Percentiles rank a stretch among this genome's conserved stretches.
Evolutionary conservation across 2,113 vertebrate genomes (phyloP).

Genomic region (Indicator maculatus): DNA sequence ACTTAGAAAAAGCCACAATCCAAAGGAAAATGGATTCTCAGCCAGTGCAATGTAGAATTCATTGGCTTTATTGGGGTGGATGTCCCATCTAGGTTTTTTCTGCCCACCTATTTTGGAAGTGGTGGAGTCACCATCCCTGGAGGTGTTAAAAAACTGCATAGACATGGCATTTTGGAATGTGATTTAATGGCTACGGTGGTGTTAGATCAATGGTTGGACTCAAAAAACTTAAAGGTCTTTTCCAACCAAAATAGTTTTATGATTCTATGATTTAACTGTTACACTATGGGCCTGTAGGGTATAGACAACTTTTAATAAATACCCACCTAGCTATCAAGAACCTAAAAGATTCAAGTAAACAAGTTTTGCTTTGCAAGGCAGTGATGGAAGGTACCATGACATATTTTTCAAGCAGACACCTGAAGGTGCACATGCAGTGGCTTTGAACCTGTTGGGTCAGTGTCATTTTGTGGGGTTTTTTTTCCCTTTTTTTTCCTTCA

Average conservation of each 20-base stretch:
- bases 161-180: too few relatives aligned
- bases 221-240: too few relatives aligned
- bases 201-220: too few relatives aligned
- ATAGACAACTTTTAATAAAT: not conserved
- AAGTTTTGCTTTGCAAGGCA: not conserved
- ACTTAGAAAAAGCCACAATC: not conserved
- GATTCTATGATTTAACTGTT: too few relatives aligned
- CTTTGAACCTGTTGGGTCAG: not conserved
- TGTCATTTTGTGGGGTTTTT: not conserved
- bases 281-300: not conserved
- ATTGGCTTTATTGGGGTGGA: not conserved
- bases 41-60: not conserved
- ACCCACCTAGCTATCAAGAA: not conserved
- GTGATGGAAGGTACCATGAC: not conserved
- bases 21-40: not conserved
- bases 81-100: not conserved
- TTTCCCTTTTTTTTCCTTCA: too few relatives aligned
- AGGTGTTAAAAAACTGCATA: too few relatives aligned
- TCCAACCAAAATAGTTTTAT: too few relatives aligned
- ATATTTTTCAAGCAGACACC: not conserved
- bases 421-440: not conserved
- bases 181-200: too few relatives aligned
- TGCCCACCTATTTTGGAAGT: not conserved
- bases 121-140: too few relatives aligned
- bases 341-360: not conserved